Evolutionary conservation across 2,113 vertebrate genomes (phyloP).

Genomic region (Lasiurus cinereus): DNA sequence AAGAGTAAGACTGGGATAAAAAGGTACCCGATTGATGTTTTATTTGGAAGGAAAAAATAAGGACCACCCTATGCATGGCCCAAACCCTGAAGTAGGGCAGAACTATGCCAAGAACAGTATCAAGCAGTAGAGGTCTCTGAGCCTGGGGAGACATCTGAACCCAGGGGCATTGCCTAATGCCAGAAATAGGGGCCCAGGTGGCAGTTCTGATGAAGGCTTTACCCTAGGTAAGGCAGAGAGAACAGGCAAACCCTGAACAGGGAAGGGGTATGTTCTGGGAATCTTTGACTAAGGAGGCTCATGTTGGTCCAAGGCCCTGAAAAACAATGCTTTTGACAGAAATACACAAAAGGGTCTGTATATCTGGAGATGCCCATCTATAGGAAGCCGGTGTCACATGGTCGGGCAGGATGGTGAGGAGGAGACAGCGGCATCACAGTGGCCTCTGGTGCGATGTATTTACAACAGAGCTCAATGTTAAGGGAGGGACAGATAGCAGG

Average conservation of each 20-base stretch:
- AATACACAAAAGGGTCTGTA: constrained; percentile 63
- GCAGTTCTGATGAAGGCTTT: constrained; percentile 55
- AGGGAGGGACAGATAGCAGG: constrained; percentile 71
- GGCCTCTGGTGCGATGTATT: constrained; percentile 90
- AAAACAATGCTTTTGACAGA: constrained; percentile 74
- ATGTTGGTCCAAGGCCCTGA: constrained; percentile 53
- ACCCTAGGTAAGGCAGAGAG: constrained; percentile 65
- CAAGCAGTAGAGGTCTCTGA: constrained; percentile 73
- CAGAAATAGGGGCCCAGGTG: constrained; percentile 15
- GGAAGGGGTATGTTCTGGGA: not conserved
- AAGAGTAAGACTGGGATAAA: constrained; percentile 72
- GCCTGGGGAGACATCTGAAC: constrained; percentile 62
- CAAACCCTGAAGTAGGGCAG: constrained; percentile 62
- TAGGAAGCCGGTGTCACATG: constrained; percentile 82
- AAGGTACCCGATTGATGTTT: constrained; percentile 72
- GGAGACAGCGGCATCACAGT: constrained; percentile 88
- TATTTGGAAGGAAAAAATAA: constrained; percentile 70
- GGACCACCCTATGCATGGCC: constrained; percentile 47
- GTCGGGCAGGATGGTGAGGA: constrained; percentile 81
- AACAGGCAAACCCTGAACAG: constrained; percentile 36
- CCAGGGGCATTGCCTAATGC: constrained; percentile 38
- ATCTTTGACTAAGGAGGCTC: constrained; percentile 43
- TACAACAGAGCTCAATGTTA: constrained; percentile 88
- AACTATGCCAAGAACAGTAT: constrained; percentile 72
- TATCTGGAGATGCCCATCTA: constrained; percentile 81